Percentiles rank a stretch among this genome's conserved stretches.
phyloP scores from a whole-genome alignment of 30 jellyfish, hydroid and myxozoan genomes.

The Hydra vulgaris region DNA sequence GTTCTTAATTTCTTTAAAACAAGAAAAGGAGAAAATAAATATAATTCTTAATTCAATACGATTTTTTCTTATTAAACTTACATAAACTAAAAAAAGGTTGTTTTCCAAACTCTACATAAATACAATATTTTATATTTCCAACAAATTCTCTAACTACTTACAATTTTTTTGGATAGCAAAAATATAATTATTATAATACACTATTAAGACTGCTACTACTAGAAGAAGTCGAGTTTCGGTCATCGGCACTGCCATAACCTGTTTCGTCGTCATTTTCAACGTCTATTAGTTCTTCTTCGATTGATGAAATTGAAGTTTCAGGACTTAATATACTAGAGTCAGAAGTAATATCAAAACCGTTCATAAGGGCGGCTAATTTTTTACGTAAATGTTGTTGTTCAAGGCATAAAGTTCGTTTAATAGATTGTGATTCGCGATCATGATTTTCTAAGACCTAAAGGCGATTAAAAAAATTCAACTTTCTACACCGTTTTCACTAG shows the following conservation, averaged over 20 bases:
- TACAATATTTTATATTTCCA: slow-evolving; percentile 27
- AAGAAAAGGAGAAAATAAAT: not conserved
- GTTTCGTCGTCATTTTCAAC: slow-evolving; percentile 93
- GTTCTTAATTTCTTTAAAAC: not conserved
- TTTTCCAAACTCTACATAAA: slow-evolving; percentile 20
- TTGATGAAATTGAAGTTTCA: slow-evolving; percentile 20
- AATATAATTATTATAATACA: slow-evolving; percentile 12
- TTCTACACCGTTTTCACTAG: not conserved
- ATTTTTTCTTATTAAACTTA: not conserved
- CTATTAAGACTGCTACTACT: slow-evolving; percentile 27
- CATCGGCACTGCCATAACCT: slow-evolving; percentile 93
- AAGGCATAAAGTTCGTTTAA: slow-evolving; percentile 43
- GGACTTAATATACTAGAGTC: slow-evolving; percentile 8
- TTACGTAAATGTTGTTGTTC: slow-evolving; percentile 79
- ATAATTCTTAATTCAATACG: not conserved
- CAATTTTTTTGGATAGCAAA: slow-evolving; percentile 19
- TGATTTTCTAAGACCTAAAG: slow-evolving; percentile 77
- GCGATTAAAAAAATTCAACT: not conserved
- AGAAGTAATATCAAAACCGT: not conserved
- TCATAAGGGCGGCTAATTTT: slow-evolving; percentile 40
- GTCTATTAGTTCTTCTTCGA: slow-evolving; percentile 72
- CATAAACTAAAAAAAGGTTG: slow-evolving; percentile 8
- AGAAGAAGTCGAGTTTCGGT: slow-evolving; percentile 54
- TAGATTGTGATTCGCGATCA: slow-evolving; percentile 74
- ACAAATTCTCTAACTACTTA: slow-evolving; percentile 25